Percentiles rank a stretch among this genome's conserved stretches.
These are phyloP conservation scores for Myiotriccus ornatus DNA, from an alignment of 2,797 vertebrate genomes.

Conservation along the genomic window DNA sequence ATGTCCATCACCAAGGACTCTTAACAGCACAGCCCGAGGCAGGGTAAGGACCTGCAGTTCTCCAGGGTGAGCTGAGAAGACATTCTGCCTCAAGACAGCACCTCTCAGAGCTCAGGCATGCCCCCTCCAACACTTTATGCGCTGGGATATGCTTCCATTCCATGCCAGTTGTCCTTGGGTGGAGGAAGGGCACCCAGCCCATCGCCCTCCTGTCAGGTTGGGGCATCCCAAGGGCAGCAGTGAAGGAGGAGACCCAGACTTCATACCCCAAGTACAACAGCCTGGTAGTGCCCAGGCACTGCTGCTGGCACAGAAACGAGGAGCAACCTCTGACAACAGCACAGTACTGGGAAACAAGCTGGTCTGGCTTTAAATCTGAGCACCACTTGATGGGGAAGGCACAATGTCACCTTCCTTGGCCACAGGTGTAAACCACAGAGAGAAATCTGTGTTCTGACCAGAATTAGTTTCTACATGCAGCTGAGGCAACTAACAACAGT, in stretches of 20 bases:
- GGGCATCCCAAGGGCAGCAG: background rate
- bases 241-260: background rate
- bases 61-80: background rate
- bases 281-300: background rate
- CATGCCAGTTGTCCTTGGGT: background rate
- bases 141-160: background rate
- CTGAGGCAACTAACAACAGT: background rate
- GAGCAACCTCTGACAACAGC: background rate
- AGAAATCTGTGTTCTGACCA: background rate
- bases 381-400: background rate
- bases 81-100: background rate
- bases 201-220: background rate
- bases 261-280: rapidly evolving
- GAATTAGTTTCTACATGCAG: background rate
- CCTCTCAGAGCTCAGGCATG: background rate
- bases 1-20: background rate
- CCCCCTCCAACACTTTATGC: background rate
- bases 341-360: background rate
- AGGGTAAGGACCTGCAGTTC: background rate
- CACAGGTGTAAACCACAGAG: background rate
- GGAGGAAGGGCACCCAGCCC: background rate
- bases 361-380: background rate
- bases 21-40: rapidly evolving
- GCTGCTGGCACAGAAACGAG: background rate
- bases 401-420: background rate